Evolutionary conservation across 2,797 vertebrate genomes (phyloP).

Genomic region (Kryptolebias ocellatus): DNA sequence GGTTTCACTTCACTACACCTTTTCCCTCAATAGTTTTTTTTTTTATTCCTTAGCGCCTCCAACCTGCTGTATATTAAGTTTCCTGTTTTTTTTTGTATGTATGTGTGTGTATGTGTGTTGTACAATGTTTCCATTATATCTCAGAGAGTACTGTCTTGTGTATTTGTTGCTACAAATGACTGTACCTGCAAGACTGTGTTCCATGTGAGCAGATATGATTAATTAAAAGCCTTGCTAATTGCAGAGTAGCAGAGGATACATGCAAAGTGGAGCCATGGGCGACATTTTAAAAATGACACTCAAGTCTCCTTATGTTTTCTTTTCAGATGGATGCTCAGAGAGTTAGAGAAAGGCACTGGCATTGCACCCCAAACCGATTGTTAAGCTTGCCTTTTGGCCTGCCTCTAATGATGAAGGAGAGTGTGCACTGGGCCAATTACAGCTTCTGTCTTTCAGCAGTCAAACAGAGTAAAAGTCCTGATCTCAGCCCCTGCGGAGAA

Average conservation of each 20-base stretch:
- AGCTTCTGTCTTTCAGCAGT: conserved; percentile 66
- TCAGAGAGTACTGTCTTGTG: conserved; percentile 25
- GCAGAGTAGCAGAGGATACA: conserved; percentile 76
- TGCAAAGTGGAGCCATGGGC: conserved; percentile 57
- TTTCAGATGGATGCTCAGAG: conserved; percentile 48
- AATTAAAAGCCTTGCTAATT: conserved; percentile 81
- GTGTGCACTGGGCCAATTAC: conserved; percentile 74
- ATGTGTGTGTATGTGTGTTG: conserved; percentile 13
- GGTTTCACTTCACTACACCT: conserved; percentile 56
- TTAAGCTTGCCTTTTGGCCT: conserved; percentile 71
- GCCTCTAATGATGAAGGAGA: conserved; percentile 71
- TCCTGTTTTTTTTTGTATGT: conserved; percentile 4
- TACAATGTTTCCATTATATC: conserved; percentile 44
- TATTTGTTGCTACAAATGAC: conserved; percentile 31
- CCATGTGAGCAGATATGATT: conserved; percentile 78
- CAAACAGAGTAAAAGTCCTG: conserved; percentile 72
- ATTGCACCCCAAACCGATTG: conserved; percentile 56
- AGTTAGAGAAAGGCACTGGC: conserved; percentile 49
- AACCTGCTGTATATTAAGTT: conserved; percentile 37
- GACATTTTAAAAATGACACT: conserved; percentile 60
- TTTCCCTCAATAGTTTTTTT: conserved; percentile 49
- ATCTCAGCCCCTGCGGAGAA: conserved; percentile 56
- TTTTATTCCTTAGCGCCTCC: conserved; percentile 46
- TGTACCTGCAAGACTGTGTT: conserved; percentile 58
- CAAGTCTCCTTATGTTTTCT: conserved; percentile 38